phyloP scores from a whole-genome alignment of 1,140 invertebrate genomes.

The Drosophila rhopaloa region DNA sequence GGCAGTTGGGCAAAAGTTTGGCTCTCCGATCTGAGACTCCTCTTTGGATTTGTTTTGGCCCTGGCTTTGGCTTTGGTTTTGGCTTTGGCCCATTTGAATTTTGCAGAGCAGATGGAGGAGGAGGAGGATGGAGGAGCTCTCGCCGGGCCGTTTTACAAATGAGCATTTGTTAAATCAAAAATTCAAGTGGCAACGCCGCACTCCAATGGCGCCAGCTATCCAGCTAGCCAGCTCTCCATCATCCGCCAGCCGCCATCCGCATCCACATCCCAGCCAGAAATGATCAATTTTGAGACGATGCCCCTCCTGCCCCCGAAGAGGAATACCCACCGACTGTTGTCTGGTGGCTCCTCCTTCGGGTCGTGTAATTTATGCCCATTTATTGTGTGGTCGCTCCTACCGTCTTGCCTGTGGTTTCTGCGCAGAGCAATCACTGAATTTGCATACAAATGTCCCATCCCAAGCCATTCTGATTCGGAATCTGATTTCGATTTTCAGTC shows the following conservation, averaged over 20 bases:
- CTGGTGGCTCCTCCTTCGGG: constrained; percentile 61
- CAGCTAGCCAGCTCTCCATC: constrained; percentile 7
- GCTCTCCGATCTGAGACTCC: constrained; percentile 5
- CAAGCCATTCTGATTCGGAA: constrained; percentile 29
- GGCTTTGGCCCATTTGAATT: constrained; percentile 59
- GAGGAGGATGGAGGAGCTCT: constrained; percentile 9
- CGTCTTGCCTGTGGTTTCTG: constrained; percentile 69
- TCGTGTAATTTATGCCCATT: constrained; percentile 82
- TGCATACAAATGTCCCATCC: constrained; percentile 65
- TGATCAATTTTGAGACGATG: constrained; percentile 51
- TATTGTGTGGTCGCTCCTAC: constrained; percentile 79
- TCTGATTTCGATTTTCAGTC: constrained; percentile 24
- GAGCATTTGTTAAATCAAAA: constrained; percentile 82
- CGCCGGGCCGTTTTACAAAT: constrained; percentile 69
- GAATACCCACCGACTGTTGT: constrained; percentile 11
- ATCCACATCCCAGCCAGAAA: constrained; percentile 40
- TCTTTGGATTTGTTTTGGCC: neutral
- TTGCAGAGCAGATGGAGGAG: constrained; percentile 11
- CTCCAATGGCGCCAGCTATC: constrained; percentile 60
- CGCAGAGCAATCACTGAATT: constrained; percentile 69
- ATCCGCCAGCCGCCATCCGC: constrained; percentile 1
- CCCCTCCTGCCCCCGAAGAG: too few relatives aligned
- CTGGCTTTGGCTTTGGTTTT: neutral
- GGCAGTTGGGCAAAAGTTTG: constrained; percentile 66
- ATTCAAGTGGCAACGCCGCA: constrained; percentile 81